Conservation (phyloP, 2,113 vertebrate genomes). For the Eulemur macaco region DNA sequence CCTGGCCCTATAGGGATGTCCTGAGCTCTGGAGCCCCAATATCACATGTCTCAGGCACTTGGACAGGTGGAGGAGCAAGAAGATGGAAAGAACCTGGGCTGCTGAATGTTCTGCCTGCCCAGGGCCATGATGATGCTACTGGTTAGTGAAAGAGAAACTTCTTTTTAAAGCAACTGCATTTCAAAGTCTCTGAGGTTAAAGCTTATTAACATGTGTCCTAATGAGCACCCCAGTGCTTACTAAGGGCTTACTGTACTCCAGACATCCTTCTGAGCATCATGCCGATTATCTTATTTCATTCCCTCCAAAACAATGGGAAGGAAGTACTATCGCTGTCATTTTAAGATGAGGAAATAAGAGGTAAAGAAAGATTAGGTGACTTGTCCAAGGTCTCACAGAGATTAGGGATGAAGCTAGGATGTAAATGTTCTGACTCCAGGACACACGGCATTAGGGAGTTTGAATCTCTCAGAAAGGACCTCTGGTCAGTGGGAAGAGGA, state of each 20-base stretch:
- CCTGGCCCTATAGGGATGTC: background rate
- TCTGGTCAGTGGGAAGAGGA: background rate
- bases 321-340: background rate
- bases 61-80: background rate
- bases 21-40: background rate
- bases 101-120: fast-evolving
- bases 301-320: background rate
- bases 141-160: background rate
- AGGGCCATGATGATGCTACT: background rate
- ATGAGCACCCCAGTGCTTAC: fast-evolving
- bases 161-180: background rate
- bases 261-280: background rate
- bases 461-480: background rate
- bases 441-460: fast-evolving
- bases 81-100: background rate
- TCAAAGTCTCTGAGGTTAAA: background rate
- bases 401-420: no score
- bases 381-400: no score
- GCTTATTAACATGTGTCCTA: fast-evolving
- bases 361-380: background rate
- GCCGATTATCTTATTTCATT: background rate
- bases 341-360: background rate
- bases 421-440: background rate
- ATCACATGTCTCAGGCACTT: fast-evolving
- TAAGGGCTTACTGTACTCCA: background rate